These are phyloP conservation scores for Anniella stebbinsi DNA, from an alignment of 2,797 vertebrate species.

Conservation along the genomic window DNA sequence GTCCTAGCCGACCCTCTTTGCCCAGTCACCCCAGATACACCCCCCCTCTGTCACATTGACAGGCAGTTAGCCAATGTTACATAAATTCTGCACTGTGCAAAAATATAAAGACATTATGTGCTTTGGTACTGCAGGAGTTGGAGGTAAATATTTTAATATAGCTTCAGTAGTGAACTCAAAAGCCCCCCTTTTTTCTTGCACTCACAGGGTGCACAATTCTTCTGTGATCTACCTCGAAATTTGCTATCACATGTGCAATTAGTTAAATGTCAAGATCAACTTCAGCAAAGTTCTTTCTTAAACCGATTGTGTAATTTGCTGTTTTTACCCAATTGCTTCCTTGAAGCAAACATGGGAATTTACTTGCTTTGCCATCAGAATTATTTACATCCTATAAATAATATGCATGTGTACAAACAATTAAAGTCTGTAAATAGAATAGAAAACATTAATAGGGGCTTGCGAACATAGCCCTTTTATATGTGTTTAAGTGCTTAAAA, in stretches of 20 bases:
- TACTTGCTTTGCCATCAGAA: conserved; percentile 50
- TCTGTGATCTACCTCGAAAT: conserved; percentile 31
- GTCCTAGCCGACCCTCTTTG: too few species aligned
- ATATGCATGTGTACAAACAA: conserved; percentile 11
- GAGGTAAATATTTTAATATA: not conserved
- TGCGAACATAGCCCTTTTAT: not conserved
- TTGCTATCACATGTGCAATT: conserved; percentile 48
- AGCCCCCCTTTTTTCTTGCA: not conserved
- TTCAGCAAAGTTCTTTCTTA: conserved; percentile 33
- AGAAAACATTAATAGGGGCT: not conserved
- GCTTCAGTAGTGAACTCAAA: conserved; percentile 33
- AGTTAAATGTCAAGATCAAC: conserved; percentile 59
- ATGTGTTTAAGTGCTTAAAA: conserved; percentile 23
- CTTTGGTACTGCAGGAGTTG: not conserved
- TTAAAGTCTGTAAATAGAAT: conserved; percentile 28
- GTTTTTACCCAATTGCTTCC: conserved; percentile 51
- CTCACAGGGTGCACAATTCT: conserved; percentile 12
- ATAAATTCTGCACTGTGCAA: not conserved
- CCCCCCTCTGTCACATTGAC: not conserved
- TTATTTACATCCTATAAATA: conserved; percentile 35
- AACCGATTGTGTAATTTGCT: conserved; percentile 52
- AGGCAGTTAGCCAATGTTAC: not conserved
- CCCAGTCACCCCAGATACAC: too few species aligned
- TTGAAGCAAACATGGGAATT: conserved; percentile 34
- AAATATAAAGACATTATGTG: not conserved